Base-by-base conservation (phyloP, 2,797 vertebrate genomes). In the Kryptolebias ocellatus region DNA sequence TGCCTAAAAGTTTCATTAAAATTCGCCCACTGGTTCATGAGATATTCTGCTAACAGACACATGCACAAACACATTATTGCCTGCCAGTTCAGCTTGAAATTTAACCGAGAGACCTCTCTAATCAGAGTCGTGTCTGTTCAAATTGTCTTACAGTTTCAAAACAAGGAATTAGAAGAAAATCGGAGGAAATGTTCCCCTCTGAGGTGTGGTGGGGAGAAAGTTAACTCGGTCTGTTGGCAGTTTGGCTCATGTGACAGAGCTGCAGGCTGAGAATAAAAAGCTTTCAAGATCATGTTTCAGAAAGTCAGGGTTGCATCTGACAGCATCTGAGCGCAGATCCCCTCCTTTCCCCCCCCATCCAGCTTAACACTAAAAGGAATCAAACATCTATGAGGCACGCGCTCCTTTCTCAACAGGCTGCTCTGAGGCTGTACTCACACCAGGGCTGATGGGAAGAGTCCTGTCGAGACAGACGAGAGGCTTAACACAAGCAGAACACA, bases 351-450 rank as follows among this genome's bases (percentile, higher is more conserved):
- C 1, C 11, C 6, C 17, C n/a, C n/a, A 9, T 18, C 46, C 4
- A 42, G 12, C 10, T 42, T 8, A 42, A 42, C 39, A 45, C 14
- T 45, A 44, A n/a, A 16, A 4, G 3, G 5, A 29, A 2, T 18
- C 47, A 6, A 47, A 18, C 17, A 18, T 15, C 4, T 14, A 47
- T 7, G 7, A 45, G 44, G 4, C 4, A 4, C 15, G 15, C 16
- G 16, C 45, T 47, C 45, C 7, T 44, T 15, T 2, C 53, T 79
- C 84, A 89, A 84, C 82, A 86, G 68, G 78, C 64, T 72, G 80
- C 63, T 80, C 24, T 17, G 37, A 31, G 67, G 60, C 69, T 68
- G 4, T 85, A 93, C 92, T 94, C 84, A 94, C 93, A 80, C 84
- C 51, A 79, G 78, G 53, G 79, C 44, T 42, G 87, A 58, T 27